Evolutionary conservation across 2,113 vertebrate genomes (phyloP).

Genomic region (Tragelaphus strepsiceros): DNA sequence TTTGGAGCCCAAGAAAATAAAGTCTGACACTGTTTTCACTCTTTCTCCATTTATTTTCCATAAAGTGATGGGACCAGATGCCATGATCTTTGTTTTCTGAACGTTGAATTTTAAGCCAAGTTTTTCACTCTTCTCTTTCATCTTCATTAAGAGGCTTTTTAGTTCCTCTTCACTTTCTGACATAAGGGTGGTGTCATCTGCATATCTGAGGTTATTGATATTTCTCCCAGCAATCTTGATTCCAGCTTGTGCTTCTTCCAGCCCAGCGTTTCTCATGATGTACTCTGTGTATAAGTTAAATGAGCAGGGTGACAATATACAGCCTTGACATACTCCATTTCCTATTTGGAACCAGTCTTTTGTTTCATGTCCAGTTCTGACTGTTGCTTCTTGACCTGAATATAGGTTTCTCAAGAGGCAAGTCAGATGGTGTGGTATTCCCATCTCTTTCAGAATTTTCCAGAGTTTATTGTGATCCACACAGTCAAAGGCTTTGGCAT

Average conservation of each 20-base stretch:
- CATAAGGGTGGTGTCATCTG: neutral
- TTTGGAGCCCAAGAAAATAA: rapidly evolving
- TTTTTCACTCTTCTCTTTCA: neutral
- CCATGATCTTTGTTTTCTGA: neutral
- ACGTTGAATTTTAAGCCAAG: neutral
- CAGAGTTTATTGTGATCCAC: neutral
- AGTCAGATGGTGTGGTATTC: neutral
- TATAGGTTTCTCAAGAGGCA: neutral
- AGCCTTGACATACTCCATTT: neutral
- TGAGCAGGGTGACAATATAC: neutral
- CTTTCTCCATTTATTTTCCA: neutral
- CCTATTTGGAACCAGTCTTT: neutral
- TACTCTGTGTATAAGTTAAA: neutral
- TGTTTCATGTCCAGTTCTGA: neutral
- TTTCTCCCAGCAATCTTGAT: neutral
- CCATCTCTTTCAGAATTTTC: neutral
- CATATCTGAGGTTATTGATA: neutral
- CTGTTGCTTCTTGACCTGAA: neutral
- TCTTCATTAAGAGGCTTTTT: neutral
- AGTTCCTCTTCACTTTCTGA: neutral
- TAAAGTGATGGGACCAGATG: neutral
- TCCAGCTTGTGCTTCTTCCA: neutral
- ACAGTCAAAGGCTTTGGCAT: neutral
- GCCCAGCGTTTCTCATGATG: neutral
- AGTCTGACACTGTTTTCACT: neutral